phyloP scores from a whole-genome alignment of 2,113 vertebrate species.

The Raja brachyura region DNA sequence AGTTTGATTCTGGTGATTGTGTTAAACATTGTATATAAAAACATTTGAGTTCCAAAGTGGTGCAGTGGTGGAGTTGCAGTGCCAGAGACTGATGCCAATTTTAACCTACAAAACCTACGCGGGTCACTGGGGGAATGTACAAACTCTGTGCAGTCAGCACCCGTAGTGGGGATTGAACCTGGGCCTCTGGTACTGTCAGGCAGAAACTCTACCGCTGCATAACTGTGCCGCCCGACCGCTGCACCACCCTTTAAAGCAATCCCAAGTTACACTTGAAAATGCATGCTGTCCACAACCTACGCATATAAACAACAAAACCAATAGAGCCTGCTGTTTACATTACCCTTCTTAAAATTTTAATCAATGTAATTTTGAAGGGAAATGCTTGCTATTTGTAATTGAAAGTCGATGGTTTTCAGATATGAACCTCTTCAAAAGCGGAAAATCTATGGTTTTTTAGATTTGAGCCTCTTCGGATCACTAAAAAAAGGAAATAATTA shows the following conservation, averaged over 20 bases:
- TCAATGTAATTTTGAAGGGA: neutral
- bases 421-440: neutral
- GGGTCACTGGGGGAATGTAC: too few species aligned
- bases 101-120: too few species aligned
- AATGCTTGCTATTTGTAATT: neutral
- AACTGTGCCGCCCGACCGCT: too few species aligned
- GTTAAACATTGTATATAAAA: too few species aligned
- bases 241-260: neutral
- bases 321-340: neutral
- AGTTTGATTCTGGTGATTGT: neutral
- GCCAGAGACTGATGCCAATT: too few species aligned
- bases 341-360: neutral
- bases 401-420: neutral
- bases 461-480: neutral
- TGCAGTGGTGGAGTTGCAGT: too few species aligned
- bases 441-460: neutral
- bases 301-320: neutral
- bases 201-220: too few species aligned
- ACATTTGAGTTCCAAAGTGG: neutral
- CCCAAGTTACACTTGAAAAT: neutral
- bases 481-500: neutral
- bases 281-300: neutral
- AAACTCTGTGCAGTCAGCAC: too few species aligned
- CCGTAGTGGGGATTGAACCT: too few species aligned
- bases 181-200: too few species aligned